These are phyloP conservation scores for Papilio helenus DNA, from an alignment of 1,140 invertebrate species.

Conservation along the genomic window DNA sequence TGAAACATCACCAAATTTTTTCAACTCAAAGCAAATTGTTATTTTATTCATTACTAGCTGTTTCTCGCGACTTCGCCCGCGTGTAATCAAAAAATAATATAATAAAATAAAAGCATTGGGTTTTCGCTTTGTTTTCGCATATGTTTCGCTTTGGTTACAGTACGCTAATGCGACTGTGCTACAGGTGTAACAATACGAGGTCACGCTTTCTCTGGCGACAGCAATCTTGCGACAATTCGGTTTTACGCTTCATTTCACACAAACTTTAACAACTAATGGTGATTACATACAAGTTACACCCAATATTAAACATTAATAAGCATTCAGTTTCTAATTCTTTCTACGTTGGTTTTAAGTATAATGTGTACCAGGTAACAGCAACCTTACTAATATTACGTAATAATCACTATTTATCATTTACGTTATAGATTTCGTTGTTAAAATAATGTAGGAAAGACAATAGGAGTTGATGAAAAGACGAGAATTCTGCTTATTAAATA, in stretches of 20 bases:
- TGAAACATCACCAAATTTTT: neutral
- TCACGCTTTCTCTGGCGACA: slow-evolving; percentile 44
- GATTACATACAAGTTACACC: neutral
- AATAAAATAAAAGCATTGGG: too few relatives aligned
- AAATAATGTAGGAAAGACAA: neutral
- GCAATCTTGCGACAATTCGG: slow-evolving; percentile 49
- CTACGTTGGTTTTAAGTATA: too few relatives aligned
- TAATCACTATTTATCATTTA: too few relatives aligned
- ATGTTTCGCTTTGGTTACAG: neutral
- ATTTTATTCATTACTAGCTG: neutral
- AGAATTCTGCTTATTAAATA: neutral
- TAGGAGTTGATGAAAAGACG: neutral
- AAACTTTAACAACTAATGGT: neutral
- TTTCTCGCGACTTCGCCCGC: too few relatives aligned
- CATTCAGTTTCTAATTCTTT: neutral
- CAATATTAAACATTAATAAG: neutral
- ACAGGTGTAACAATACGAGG: slow-evolving; percentile 42
- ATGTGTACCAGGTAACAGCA: too few relatives aligned
- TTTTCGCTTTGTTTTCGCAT: neutral
- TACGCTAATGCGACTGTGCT: neutral
- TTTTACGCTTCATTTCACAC: slow-evolving; percentile 47
- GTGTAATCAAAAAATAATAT: too few relatives aligned
- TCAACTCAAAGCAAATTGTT: neutral
- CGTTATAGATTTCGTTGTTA: too few relatives aligned
- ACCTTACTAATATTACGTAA: too few relatives aligned